Base-by-base conservation (phyloP, 2,113 vertebrate genomes). In the Promerops cafer region DNA sequence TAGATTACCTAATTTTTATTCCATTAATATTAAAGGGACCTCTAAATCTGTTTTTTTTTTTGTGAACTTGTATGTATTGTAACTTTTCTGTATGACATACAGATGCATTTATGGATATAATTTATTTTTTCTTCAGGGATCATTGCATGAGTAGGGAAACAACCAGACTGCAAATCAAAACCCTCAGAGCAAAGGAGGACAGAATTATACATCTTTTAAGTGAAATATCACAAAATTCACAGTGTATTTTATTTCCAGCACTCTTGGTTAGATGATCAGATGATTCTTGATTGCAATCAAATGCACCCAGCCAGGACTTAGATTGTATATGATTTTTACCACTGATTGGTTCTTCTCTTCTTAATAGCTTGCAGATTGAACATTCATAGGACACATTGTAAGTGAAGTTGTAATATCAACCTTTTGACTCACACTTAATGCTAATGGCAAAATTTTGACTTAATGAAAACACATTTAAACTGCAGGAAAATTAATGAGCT, bases 261-360 rank as follows among this genome's bases (percentile, higher is more conserved):
- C 39, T 54, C 89, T 94, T 87, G 30, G 52, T 94, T 90, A 80
- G 59, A 92, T 81, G 42, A 87, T 95, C 65, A 83, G 70, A 94
- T 83, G 56, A 86, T 84, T 92, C 56, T 89, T 97, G 94, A 97
- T 96, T 97, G 79, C 90, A 97, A 95, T 97, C 78, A 97, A 96
- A 80, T 87, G 68, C 64, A 94, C 27, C 27, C n/a, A 81, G 54
- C 47, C 66, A 92, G 80, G 65, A 92, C 61, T 50, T 65, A 30
- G 52, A 92, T 37, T 57, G 57, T 90, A 71, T 31, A 69, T 81
- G 63, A 91, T 96, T 96, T 96, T 95, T 78, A 81, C 70, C 69
- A 82, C 78, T 94, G 79, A 97, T 87, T 91, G 94, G 54, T 91
- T 87, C 27, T 77, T 71, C 78, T 92, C 64, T 89, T 14, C 77